Conservation (phyloP, 1,140 invertebrate species). For the Drosophila nebulosa region DNA sequence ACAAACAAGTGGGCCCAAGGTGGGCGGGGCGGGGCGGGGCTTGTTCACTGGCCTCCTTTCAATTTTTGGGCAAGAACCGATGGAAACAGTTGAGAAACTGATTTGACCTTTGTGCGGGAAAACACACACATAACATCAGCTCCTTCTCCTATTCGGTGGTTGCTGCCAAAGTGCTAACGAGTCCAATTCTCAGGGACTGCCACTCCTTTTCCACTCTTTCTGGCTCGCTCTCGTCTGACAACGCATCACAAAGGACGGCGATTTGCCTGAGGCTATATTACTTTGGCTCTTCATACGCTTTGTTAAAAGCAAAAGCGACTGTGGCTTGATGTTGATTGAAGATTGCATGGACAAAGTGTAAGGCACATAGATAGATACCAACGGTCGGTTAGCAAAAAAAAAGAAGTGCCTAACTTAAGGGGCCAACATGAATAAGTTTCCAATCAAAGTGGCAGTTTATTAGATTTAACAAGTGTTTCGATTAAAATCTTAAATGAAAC, state of each 20-base stretch:
- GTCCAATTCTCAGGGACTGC: slow-evolving; percentile 39
- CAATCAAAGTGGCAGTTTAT: too few species aligned
- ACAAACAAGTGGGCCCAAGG: slow-evolving; percentile 45
- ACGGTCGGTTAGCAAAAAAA: neutral
- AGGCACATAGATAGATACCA: neutral
- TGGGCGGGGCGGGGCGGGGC: too few species aligned
- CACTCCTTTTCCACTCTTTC: neutral
- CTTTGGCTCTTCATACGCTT: slow-evolving; percentile 24
- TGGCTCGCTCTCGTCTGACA: neutral
- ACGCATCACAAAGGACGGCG: slow-evolving; percentile 31
- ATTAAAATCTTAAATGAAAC: too few species aligned
- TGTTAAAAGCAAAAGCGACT: slow-evolving; percentile 6
- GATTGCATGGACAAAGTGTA: neutral
- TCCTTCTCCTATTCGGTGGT: slow-evolving; percentile 8
- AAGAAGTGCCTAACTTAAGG: neutral
- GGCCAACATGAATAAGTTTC: too few species aligned
- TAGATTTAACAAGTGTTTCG: too few species aligned
- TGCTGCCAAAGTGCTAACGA: slow-evolving; percentile 50
- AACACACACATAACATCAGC: slow-evolving; percentile 1
- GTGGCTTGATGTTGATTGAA: neutral
- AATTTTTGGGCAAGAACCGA: neutral
- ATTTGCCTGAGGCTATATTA: slow-evolving; percentile 19
- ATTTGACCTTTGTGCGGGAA: slow-evolving; percentile 34
- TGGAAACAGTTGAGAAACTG: slow-evolving; percentile 23
- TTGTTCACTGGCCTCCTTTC: neutral